Evolutionary conservation across 2,888 invertebrate species (phyloP), one percentile per base, ranked within the genome.

Genomic region (Aphidius colemani): DNA sequence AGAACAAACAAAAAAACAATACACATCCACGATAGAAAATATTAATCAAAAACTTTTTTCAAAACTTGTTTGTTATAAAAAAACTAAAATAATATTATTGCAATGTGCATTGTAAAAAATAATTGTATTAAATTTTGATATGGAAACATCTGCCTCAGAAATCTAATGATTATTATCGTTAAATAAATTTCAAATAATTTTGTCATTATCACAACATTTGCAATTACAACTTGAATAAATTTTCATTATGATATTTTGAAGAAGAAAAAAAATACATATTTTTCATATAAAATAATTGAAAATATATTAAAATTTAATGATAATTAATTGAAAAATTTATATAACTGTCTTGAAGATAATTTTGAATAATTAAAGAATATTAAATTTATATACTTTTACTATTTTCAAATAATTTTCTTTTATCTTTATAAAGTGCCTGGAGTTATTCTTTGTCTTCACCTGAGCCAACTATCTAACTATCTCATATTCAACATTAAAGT

Each of bases 291-390:
- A 5, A 7, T 10, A 3, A 4, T 44, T 18, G 9, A 7, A 44
- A 56, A 45, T 57, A 30, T 9, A 10, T 30, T 18, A n/a, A 45
- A 57, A 39, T 46, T 13, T 30, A 39, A 46, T 7, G 11, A 13
- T 13, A 13, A 11, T 11, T 6, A 13, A 8, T 48, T 6, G 1
- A 48, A 8, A 48, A 48, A 48, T 6, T 7, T 13, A 11, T 13
- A 11, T 7, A 48, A 48, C 46, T 48, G 7, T 48, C 13, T 48
- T 48, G 3, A 48, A 57, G 74, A 71, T 76, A 74, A 75, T 76
- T 77, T 74, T 71, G 73, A 75, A 77, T 77, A 76, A 76, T 74
- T 57, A 7, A 30, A 73, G 69, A 77, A 77, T 75, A 75, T 76
- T 74, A 76, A 77, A 74, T 77, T 68, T 64, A 61, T 64, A 61